Conservation (phyloP, 2,888 invertebrate species). For the Agriopis aurantiaria region DNA sequence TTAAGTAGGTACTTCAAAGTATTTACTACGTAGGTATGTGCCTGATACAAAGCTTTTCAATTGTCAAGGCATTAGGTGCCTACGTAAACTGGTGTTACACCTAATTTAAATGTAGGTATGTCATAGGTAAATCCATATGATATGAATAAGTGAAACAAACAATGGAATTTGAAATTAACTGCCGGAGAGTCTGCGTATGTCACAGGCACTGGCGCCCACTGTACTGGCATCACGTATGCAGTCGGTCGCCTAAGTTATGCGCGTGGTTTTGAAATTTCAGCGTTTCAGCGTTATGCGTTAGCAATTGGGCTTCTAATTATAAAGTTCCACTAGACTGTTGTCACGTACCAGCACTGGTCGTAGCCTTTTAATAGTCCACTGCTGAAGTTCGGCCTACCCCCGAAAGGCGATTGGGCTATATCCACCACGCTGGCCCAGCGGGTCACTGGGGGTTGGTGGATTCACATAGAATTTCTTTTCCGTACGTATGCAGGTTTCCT, state of each 20-base stretch:
- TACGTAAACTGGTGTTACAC: too few species aligned
- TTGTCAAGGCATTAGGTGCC: background rate
- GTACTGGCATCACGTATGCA: constrained; percentile 19
- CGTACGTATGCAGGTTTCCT: too few species aligned
- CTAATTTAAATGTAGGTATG: too few species aligned
- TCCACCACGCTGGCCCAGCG: too few species aligned
- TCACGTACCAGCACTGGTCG: constrained; percentile 11
- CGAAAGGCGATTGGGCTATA: too few species aligned
- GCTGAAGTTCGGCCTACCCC: too few species aligned
- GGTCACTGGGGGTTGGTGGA: too few species aligned
- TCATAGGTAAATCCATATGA: background rate
- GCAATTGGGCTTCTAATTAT: constrained; percentile 11
- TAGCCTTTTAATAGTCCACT: too few species aligned
- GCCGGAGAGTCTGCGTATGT: background rate
- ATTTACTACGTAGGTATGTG: too few species aligned
- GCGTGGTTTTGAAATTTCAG: constrained; percentile 5
- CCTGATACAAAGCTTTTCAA: background rate
- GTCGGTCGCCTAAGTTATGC: background rate
- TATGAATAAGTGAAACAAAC: background rate
- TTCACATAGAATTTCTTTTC: too few species aligned
- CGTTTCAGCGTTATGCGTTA: background rate
- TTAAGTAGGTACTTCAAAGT: too few species aligned
- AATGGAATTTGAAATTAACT: background rate
- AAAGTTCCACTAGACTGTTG: constrained; percentile 11
- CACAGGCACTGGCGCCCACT: constrained; percentile 1